Base-by-base conservation (phyloP, 2,797 vertebrate genomes). In the Chrosomus eos region DNA sequence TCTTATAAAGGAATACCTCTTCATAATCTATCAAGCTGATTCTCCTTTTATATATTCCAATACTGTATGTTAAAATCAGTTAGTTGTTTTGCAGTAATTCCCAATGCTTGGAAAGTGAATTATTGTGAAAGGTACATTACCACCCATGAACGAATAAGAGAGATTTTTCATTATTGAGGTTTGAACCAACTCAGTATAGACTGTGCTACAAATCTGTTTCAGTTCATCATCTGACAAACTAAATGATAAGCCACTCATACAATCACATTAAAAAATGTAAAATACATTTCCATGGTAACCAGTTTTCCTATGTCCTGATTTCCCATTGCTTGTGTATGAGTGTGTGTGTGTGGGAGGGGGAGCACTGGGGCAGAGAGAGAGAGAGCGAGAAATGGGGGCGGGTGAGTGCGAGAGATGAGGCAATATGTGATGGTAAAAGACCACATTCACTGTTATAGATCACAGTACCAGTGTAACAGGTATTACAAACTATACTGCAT, bases 261-360 rank as follows among this genome's bases (percentile, higher is more conserved):
- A 74, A 51, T 75, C 71, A 74, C 78, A 67, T 81, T 76, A 68
- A 70, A 86, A 81, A 68, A 82, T 76, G 80, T 70, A 86, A 90
- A 85, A 88, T 78, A 88, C 88, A 95, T 95, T 91, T 91, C 94
- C 92, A 95, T 95, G 94, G 94, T 89, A 95, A 95, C 94, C 75
- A 85, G 90, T 91, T 91, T 90, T 88, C 87, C 87, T 87, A 86
- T 86, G 88, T 89, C 86, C 88, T 86, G 86, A 89, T 89, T 88
- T 86, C 87, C 90, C 87, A 80, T 84, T 83, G 83, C 77, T 86
- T 85, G 88, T 91, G 90, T 88, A 87, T 86, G 75, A 68, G 86
- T 76, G 85, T 75, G 86, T 74, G 68, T 82, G 74, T 81, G 85
- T 70, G 64, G 80, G 75, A 82, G 90, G 79, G 87, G 73, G 79